phyloP scores from a whole-genome alignment of 1,140 invertebrate genomes.

The Drosophila ogumai region DNA sequence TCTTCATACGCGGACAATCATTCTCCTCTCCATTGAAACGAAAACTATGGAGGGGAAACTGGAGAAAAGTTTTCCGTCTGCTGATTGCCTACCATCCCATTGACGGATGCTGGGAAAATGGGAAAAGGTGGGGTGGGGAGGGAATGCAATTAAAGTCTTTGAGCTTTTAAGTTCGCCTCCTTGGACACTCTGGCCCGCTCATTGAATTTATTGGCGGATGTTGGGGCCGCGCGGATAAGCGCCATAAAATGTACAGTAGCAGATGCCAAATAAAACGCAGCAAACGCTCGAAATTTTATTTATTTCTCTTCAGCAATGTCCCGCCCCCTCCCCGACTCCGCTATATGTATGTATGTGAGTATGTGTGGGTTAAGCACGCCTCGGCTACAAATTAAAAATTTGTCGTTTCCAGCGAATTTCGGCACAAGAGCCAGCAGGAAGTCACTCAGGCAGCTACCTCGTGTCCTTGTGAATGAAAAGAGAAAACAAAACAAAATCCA shows the following conservation, averaged over 20 bases:
- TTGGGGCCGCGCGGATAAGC: constrained; percentile 42
- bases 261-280: constrained; percentile 46
- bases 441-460: constrained; percentile 37
- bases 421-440: constrained; percentile 45
- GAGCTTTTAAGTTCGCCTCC: constrained; percentile 56
- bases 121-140: not conserved
- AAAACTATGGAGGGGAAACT: constrained; percentile 13
- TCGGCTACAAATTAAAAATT: constrained; percentile 78
- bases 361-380: constrained; percentile 45
- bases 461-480: constrained; percentile 35
- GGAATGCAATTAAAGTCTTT: constrained; percentile 63
- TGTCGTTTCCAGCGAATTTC: constrained; percentile 72
- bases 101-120: constrained; percentile 29
- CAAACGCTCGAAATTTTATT: constrained; percentile 70
- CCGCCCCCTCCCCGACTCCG: not conserved
- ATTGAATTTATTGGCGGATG: constrained; percentile 68
- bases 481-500: constrained; percentile 6
- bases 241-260: constrained; percentile 55
- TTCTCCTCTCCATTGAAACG: constrained; percentile 3
- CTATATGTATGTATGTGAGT: not conserved
- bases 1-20: not conserved
- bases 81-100: constrained; percentile 37
- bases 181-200: constrained; percentile 26
- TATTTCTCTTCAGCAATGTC: constrained; percentile 66
- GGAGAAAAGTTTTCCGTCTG: constrained; percentile 28